Conservation (phyloP, 2,113 vertebrate genomes). For the Xiphophorus couchianus region DNA sequence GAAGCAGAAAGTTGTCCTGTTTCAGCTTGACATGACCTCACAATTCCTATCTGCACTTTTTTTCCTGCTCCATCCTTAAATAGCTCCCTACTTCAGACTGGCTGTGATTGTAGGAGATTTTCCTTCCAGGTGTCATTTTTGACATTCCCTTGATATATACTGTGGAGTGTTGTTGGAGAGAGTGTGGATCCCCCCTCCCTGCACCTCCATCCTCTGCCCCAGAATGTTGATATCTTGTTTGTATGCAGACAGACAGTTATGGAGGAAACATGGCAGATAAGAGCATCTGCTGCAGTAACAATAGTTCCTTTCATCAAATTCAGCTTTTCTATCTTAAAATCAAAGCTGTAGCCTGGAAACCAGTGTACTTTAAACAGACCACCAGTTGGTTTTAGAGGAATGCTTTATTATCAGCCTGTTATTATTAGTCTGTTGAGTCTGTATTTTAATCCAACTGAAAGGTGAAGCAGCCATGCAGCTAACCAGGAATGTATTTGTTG, state of each 20-base stretch:
- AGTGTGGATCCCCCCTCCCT: constrained; percentile 25
- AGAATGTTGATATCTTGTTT: constrained; percentile 72
- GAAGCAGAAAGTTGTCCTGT: constrained; percentile 14
- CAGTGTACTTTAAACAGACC: not conserved
- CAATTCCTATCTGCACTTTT: not conserved
- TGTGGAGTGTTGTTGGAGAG: constrained; percentile 32
- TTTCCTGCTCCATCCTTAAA: constrained; percentile 29
- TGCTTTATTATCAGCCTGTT: not conserved
- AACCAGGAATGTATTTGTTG: not conserved
- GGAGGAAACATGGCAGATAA: constrained; percentile 54
- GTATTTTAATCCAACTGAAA: not conserved
- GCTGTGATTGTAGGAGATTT: constrained; percentile 18
- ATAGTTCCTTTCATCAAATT: constrained; percentile 32
- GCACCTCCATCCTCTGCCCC: not conserved
- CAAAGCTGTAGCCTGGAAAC: not conserved
- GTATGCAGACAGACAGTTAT: constrained; percentile 31
- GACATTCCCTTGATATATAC: constrained; percentile 59
- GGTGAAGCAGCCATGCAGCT: not conserved
- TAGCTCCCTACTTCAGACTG: constrained; percentile 31
- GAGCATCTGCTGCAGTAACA: constrained; percentile 56
- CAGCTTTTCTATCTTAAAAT: constrained; percentile 5
- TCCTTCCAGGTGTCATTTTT: constrained; percentile 44
- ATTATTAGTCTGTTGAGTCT: not conserved
- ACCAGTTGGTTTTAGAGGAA: not conserved
- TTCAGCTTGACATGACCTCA: constrained; percentile 36